phyloP scores from a whole-genome alignment of 92 coral and sea anemone genomes.

The Epizoanthus rinbou region DNA sequence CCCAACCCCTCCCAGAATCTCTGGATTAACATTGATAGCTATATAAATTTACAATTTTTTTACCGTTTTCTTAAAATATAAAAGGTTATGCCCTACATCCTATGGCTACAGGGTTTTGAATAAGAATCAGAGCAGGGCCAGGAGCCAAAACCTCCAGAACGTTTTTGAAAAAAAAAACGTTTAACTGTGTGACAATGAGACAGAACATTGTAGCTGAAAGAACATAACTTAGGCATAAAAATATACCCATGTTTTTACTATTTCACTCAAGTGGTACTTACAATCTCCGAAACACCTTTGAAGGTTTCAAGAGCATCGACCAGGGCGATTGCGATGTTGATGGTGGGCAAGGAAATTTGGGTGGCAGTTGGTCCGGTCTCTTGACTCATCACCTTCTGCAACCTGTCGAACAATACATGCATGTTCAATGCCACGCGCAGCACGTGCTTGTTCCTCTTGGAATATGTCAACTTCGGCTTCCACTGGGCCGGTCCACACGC shows the following conservation, averaged over 20 bases:
- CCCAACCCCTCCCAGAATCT: no score
- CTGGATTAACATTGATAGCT: no score
- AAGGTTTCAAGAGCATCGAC: slow-evolving; percentile 20
- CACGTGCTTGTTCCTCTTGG: slow-evolving; percentile 47
- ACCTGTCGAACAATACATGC: slow-evolving; percentile 18
- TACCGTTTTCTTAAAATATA: background rate
- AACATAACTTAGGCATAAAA: no score
- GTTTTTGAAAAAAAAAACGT: no score
- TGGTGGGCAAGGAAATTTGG: slow-evolving; percentile 7
- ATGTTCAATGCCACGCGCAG: slow-evolving; percentile 35
- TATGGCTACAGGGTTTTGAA: no score
- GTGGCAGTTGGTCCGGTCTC: slow-evolving; percentile 33
- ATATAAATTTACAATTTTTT: slow-evolving; percentile 5
- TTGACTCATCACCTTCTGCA: slow-evolving; percentile 29
- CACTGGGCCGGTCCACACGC: slow-evolving; percentile 34
- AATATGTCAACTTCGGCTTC: slow-evolving; percentile 25
- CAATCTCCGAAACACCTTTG: slow-evolving; percentile 37
- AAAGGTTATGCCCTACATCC: no score
- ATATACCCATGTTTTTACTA: no score
- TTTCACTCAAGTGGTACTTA: background rate
- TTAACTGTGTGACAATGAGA: no score
- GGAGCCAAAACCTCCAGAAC: no score
- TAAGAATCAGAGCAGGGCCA: no score
- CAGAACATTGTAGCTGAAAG: no score
- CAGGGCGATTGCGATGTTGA: slow-evolving; percentile 23